Evolutionary conservation across 2,888 invertebrate species (phyloP), one percentile per base, ranked within the genome.

Genomic region (Melinopterus prodromus): DNA sequence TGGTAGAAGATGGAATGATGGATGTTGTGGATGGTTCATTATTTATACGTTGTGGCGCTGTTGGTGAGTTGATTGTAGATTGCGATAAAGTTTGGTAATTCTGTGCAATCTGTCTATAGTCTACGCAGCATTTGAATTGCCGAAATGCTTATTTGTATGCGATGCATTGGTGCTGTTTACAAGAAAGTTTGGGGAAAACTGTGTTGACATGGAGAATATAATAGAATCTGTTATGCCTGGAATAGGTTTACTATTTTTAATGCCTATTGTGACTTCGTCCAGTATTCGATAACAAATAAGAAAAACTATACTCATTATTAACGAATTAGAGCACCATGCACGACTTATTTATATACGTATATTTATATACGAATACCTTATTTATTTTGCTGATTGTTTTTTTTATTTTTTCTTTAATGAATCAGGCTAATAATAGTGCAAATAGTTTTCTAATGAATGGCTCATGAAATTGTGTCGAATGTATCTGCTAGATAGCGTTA

Each of bases 31-130:
- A 12, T 53, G 53, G 53, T 53, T 53, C 53, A 53, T 53, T 53
- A 53, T 53, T 53, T 53, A 53, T 53, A 53, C 12, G 53, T 53
- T 1, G 0, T 9, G 53, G 0, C 7, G 53, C 26, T 3, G 53
- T 2, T 2, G 53, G 53, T 53, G 12, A 53, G 53, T 53, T 53
- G 53, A 12, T 1, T 9, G 0, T 53, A 9, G 53, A 12, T 53
- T 53, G 53, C 53, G 53, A 53, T 53, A 53, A 53, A 53, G 53
- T 53, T 53, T 53, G 53, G 53, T 53, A 53, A 53, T 53, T 53
- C 53, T 53, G 9, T 53, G 53, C 53, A 53, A 53, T 53, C 53
- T 53, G 53, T 53, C 2, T 9, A 12, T 53, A 53, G 53, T 53
- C 53, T 12, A 53, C 9, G 9, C 7, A 53, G 53, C 53, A 53